Conservation (phyloP, 1,140 invertebrate species). For the Elymnias hypermnestra region DNA sequence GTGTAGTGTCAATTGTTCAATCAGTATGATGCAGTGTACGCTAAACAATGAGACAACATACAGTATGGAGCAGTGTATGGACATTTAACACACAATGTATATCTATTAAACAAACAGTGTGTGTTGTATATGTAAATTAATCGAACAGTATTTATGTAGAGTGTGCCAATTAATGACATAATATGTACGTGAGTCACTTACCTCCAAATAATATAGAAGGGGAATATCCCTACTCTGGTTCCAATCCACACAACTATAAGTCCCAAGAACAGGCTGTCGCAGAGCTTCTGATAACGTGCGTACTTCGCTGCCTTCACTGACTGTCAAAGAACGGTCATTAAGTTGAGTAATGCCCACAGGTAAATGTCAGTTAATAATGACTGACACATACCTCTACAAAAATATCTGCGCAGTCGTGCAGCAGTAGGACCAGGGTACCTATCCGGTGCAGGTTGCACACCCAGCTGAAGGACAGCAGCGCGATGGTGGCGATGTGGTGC, state of each 20-base stretch:
- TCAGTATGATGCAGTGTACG: no score
- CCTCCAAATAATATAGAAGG: constrained; percentile 90
- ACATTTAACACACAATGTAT: no score
- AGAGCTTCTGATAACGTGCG: constrained; percentile 90
- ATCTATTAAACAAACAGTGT: no score
- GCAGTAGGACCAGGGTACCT: constrained; percentile 93
- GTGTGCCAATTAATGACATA: no score
- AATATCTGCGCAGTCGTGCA: constrained; percentile 97
- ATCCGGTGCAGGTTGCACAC: constrained; percentile 94
- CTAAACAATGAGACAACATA: no score
- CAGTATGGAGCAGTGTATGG: no score
- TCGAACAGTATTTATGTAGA: no score
- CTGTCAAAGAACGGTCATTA: no score
- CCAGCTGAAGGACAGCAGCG: constrained; percentile 94
- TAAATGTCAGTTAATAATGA: no score
- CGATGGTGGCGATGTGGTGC: constrained; percentile 95
- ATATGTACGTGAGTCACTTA: constrained; percentile 41
- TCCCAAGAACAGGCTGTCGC: constrained; percentile 91
- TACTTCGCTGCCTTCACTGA: constrained; percentile 95
- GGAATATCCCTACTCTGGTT: constrained; percentile 91
- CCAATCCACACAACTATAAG: constrained; percentile 94
- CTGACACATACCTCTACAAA: constrained; percentile 86
- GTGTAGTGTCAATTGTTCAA: no score
- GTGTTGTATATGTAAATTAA: no score
- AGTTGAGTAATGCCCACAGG: no score